A percentile compares a stretch with the other conserved stretches of the same genome.
phyloP scores from a whole-genome alignment of 2,888 invertebrate species.

The Ectemnius continuus region DNA sequence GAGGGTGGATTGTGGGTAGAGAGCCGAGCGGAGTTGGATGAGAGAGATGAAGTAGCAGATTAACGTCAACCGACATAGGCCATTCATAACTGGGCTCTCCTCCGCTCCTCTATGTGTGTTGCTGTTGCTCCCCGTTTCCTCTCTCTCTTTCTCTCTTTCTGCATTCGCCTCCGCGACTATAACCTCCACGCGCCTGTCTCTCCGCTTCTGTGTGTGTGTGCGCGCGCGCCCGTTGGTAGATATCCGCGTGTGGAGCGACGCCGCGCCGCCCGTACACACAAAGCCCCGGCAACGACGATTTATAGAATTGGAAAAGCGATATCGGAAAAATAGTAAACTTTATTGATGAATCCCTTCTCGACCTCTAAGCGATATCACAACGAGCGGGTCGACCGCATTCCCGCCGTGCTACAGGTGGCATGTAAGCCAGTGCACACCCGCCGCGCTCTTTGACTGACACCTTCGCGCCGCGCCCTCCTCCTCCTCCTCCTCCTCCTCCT shows the following conservation, averaged over 20 bases:
- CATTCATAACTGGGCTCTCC: slow-evolving; percentile 64
- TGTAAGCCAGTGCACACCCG: slow-evolving; percentile 59
- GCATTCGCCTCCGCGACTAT: too few relatives aligned
- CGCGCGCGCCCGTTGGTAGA: too few relatives aligned
- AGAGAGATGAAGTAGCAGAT: slow-evolving; percentile 67
- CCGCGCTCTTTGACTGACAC: slow-evolving; percentile 46
- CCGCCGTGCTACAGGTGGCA: slow-evolving; percentile 64
- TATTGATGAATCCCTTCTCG: slow-evolving; percentile 66
- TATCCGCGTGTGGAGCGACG: neutral
- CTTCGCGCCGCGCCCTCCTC: slow-evolving; percentile 18
- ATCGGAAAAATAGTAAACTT: slow-evolving; percentile 67
- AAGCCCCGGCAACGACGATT: slow-evolving; percentile 55
- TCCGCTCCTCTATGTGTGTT: slow-evolving; percentile 30
- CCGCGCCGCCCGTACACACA: slow-evolving; percentile 28
- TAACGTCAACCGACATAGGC: slow-evolving; percentile 68
- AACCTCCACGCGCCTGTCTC: too few relatives aligned
- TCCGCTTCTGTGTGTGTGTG: too few relatives aligned
- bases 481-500: too few relatives aligned
- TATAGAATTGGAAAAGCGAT: slow-evolving; percentile 65
- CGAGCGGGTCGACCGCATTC: slow-evolving; percentile 63
- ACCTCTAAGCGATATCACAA: slow-evolving; percentile 64
- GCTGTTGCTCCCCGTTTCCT: too few relatives aligned
- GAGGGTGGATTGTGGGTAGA: slow-evolving; percentile 54
- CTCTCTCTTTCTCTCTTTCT: too few relatives aligned
- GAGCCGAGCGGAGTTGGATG: slow-evolving; percentile 56